Evolutionary conservation across 2,797 vertebrate genomes (phyloP), one percentile per base, ranked within the genome.

Genomic region (Lacerta viridis): DNA sequence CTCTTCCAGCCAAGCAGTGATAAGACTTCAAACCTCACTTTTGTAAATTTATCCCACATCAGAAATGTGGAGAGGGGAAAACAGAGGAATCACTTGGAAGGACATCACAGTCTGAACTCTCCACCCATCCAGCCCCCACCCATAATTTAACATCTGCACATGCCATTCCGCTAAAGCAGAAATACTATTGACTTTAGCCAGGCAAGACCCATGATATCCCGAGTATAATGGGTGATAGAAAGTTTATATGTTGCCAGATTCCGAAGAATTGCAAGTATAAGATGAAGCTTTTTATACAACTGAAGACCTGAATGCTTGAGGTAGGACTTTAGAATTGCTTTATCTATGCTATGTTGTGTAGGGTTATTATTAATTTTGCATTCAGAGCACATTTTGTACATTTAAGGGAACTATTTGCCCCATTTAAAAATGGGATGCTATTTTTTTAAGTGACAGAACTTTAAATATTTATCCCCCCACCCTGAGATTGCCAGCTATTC

Each of bases 371-470:
- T 69, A 41, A 23, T 71, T 39, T 76, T 84, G 15, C 4, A 33
- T 68, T 83, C 91, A 87, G 7, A 20, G 7, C 1, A 27, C 33
- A 10, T 87, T 88, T 87, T 90, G 81, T 86, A 46, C 91, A 39
- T 85, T 64, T 50, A 15, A 84, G 85, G 88, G 71, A 87, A 66
- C 0, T 0, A 43, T 43, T 81, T 80, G 64, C 89, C 80, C 87
- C 61, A 4, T 80, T 66, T 69, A 72, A 90, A 64, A n/a, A 66
- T 18, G 75, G 90, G 92, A 46, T 50, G 23, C 85, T 90, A 61
- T 25, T 90, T 61, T 90, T 87, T 92, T 84, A 90, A 43, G 72
- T 86, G 91, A 50, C 81, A 88, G 27, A n/a, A 87, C 79, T 83
- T 91, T 80, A 74, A 86, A 89, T 81, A 59, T 69, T 15, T 89